Evolutionary conservation across 2,113 vertebrate genomes (phyloP), one percentile per base, ranked within the genome.

Genomic region (Grammomys dolichurus): DNA sequence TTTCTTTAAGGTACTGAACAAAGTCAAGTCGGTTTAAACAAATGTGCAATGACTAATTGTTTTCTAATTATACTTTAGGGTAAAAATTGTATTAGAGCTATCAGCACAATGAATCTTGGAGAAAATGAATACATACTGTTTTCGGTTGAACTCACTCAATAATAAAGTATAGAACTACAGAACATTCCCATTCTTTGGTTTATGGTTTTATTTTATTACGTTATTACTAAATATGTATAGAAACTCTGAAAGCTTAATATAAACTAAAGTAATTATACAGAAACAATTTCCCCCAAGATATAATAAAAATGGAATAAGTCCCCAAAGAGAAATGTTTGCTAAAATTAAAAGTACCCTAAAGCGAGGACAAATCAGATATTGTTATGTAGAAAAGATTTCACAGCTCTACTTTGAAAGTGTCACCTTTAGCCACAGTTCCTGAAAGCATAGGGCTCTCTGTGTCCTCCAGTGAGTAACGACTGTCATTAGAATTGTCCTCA

Each of bases 11-110:
- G 33, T 75, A 89, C 36, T 78, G 17, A 63, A 90, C 86, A 24
- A 95, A 93, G 20, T 89, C 67, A 96, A 87, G 16, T 95, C 12
- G 86, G 24, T 82, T 94, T 87, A 86, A 91, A 93, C 51, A 90
- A 94, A 95, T 48, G 1, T 80, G 48, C 90, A 73, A 93, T 94
- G 36, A 3, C 51, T 65, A 95, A 89, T 86, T 77, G 75, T 82
- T 93, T 92, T 28, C 28, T 96, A 89, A 91, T 94, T 96, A 43
- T 90, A 73, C 72, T 56, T 86, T 87, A 90, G 28, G 89, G 63
- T 9, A 91, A 94, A 87, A 69, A 89, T 75, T 95, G 0, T 73
- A 54, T 77, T 96, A 95, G n/a, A 84, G 11, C 1, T 13, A 60
- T 95, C 7, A 90, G 7, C 60, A 82, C 14, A 60, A 7, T 92